These are phyloP conservation scores for Menidia menidia DNA, from an alignment of 2,797 vertebrate species.

Conservation along the genomic window DNA sequence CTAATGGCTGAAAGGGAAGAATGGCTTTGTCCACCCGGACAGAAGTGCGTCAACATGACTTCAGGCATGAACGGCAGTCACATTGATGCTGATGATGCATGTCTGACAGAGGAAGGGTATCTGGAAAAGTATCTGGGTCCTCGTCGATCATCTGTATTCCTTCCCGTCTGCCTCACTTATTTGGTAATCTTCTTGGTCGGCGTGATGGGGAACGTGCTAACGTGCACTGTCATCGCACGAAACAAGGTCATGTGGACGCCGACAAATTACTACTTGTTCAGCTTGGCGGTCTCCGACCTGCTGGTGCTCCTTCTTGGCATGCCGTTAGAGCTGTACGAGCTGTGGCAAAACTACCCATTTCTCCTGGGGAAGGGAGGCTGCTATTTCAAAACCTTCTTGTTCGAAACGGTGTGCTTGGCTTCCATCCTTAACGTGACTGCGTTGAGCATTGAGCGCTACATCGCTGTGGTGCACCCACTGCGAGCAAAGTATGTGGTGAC, in stretches of 20 bases:
- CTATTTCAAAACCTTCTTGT: constrained; percentile 92
- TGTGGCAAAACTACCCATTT: constrained; percentile 95
- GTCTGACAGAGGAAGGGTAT: constrained; percentile 85
- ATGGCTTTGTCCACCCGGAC: constrained; percentile 55
- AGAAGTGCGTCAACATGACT: constrained; percentile 78
- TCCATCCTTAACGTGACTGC: constrained; percentile 95
- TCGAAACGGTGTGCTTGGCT: constrained; percentile 93
- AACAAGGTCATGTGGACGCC: constrained; percentile 93
- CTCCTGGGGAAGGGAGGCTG: constrained; percentile 88
- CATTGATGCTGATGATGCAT: constrained; percentile 72
- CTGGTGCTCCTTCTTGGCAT: constrained; percentile 92
- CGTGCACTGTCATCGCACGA: constrained; percentile 88
- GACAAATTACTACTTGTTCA: constrained; percentile 96
- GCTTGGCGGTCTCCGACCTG: constrained; percentile 92
- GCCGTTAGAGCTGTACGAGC: constrained; percentile 94
- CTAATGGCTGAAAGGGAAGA: constrained; percentile 16
- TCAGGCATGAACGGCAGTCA: constrained; percentile 43
- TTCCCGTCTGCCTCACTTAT: constrained; percentile 88
- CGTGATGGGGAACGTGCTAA: constrained; percentile 88
- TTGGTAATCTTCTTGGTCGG: constrained; percentile 91
- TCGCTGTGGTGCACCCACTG: constrained; percentile 93
- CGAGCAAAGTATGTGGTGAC: constrained; percentile 91
- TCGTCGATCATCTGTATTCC: constrained; percentile 83
- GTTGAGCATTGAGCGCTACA: constrained; percentile 92
- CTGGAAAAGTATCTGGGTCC: constrained; percentile 87